Conservation (phyloP, 2,888 invertebrate genomes). For the Chironomus tentans region DNA sequence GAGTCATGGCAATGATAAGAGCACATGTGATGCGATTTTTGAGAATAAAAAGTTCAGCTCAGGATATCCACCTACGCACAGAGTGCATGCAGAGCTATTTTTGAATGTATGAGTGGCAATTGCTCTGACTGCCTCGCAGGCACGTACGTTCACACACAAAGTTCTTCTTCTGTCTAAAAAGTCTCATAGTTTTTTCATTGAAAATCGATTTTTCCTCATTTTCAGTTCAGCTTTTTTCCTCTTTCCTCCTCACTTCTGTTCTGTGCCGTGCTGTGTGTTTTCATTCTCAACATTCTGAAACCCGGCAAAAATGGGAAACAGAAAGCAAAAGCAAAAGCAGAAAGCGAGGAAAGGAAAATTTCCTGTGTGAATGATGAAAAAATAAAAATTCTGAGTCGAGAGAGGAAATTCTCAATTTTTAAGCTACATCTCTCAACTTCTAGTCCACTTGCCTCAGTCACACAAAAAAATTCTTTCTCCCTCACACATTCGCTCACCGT, state of each 20-base stretch:
- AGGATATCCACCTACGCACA: no score
- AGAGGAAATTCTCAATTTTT: not conserved
- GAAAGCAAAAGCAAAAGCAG: no score
- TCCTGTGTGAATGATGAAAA: not conserved
- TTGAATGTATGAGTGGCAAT: not conserved
- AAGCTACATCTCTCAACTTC: no score
- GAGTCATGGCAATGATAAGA: no score
- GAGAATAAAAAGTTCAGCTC: no score
- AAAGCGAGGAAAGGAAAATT: no score
- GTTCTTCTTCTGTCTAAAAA: not conserved
- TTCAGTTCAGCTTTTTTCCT: not conserved
- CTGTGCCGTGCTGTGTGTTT: not conserved
- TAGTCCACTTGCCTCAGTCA: not conserved
- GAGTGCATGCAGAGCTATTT: no score
- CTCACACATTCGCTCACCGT: not conserved
- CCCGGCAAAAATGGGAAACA: not conserved
- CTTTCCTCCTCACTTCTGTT: not conserved
- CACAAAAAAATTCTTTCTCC: not conserved
- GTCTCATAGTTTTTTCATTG: constrained; percentile 19
- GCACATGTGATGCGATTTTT: no score
- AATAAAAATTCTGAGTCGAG: not conserved
- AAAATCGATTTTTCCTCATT: constrained; percentile 16
- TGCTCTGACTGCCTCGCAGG: not conserved
- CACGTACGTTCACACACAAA: not conserved
- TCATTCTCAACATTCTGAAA: not conserved